Evolutionary conservation across 1,140 invertebrate species (phyloP), one percentile per base, ranked within the genome.

Genomic region (Leucophenga varia): DNA sequence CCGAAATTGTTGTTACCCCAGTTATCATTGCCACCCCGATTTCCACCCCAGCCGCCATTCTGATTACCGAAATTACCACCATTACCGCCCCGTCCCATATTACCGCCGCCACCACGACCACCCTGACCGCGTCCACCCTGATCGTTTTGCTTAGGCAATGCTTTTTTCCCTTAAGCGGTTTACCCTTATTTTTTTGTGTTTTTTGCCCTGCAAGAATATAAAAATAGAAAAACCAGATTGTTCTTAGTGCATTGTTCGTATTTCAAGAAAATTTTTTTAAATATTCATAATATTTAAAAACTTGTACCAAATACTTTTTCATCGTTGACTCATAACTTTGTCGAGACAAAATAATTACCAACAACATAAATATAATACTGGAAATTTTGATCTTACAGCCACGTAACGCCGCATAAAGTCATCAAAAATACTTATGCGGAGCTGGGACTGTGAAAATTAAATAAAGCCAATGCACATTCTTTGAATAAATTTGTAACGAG

Each of bases 101-200:
- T 39, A 2, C 50, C 54, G 14, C 63, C 47, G n/a, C 56, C 49
- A 16, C 64, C 55, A 13, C 68, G 58, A 12, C 70, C 70, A 13
- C 68, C 55, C 14, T 52, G 52, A 18, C 54, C 56, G 17, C 48
- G 57, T 14, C 67, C 61, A 43, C 84, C 80, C 20, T 81, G 80
- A 79, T 86, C 86, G 59, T 86, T 85, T 9, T 82, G 79, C 68
- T 86, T 86, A 16, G 84, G 85, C 25, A 87, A 53, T 3, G 86
- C 89, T 72, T 91, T 91, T 67, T 91, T 91, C 0, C 91, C 89
- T 91, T 88, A 3, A 91, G 80, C 43, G 84, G 81, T 59, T 88
- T 88, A 9, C 86, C 86, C 46, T 86, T 84, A 5, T 91, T 82
- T 54, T 84, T 84, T 61, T 91, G 88, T 52, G 82, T 82, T 47